Evolutionary conservation across 2,888 invertebrate species (phyloP), one percentile per base, ranked within the genome.

Genomic region (Noctuana brunneofusca): DNA sequence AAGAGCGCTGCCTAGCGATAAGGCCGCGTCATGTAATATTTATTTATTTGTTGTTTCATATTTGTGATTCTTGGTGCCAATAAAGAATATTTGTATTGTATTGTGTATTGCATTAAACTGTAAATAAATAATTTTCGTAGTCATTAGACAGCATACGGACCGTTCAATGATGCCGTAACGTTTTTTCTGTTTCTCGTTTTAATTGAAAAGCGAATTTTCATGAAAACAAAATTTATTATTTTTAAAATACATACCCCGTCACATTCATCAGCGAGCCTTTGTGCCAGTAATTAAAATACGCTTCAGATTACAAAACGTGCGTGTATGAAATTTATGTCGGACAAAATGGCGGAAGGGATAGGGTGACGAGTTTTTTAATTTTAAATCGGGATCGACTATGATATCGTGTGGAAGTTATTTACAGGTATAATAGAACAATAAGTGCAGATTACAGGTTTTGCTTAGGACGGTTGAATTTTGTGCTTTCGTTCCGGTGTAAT

Each of bases 211-310:
- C 49, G 58, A 49, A 38, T 56, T 56, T 56, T 30, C 27, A 20
- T n/a, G 20, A n/a, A 46, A 56, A 22, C 22, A 48, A 48, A 48
- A 48, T 48, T 43, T 60, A 52, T 54, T 54, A 60, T 54, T 54
- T 32, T 54, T 18, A 48, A 54, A 60, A 60, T 35, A 55, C 48
- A 60, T 27, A 27, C 30, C 43, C 48, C 32, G 46, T 60, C 60
- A 54, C 60, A 60, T 60, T 54, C 54, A 64, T 56, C 53, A 48
- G 55, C 27, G 18, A 14, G 57, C 56, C 48, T 60, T 60, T 58
- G 60, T 60, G 65, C 71, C 71, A 77, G 75, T 76, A 79, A 78
- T 76, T 75, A 78, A 76, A 75, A 65, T 68, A 63, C 66, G 66
- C 60, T 48, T 66, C 65, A 67, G 69, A 71, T 72, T 69, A 67